Evolutionary conservation across 2,888 invertebrate genomes (phyloP), one percentile per base, ranked within the genome.

Genomic region (Baronia brevicornis): DNA sequence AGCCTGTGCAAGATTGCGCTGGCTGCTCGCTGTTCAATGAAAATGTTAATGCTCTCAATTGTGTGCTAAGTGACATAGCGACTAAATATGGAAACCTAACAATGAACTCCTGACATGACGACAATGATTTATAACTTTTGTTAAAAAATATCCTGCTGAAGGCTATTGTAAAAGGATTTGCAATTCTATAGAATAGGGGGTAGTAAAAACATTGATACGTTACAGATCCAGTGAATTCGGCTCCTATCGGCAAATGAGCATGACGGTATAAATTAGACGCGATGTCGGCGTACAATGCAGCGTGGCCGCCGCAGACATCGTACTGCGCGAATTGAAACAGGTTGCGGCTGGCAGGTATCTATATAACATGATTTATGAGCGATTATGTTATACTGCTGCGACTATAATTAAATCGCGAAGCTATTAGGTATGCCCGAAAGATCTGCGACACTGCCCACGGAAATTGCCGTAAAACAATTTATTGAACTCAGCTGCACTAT

Each of bases 241-340:
- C 43, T 63, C 60, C 48, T 58, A 58, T 64, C 58, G 46, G 59
- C 71, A 70, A 77, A 72, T 66, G 64, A 67, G 70, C 82, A 73
- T 82, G 82, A 80, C 75, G 74, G 58, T 73, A 82, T 84, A 84
- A 82, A 82, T 84, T 77, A 77, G 60, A 49, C 54, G 54, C 44
- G 57, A 62, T 54, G 66, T 67, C 67, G 54, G 55, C 61, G 58
- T 60, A 73, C 69, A 77, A 71, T 64, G 56, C 61, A 48, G 56
- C 60, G 56, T 60, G 46, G 54, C 48, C 61, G 55, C 49, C 44
- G 51, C 54, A 43, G 45, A 63, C 65, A 67, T 74, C 73, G 69
- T 74, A 64, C 57, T 61, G 68, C 61, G 73, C 74, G 74, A 71
- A 79, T 71, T 63, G 69, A 85, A 85, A 86, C 87, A 85, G 82